Evolutionary conservation across 2,888 invertebrate species (phyloP).

Genomic region (Papilio demoleus): DNA sequence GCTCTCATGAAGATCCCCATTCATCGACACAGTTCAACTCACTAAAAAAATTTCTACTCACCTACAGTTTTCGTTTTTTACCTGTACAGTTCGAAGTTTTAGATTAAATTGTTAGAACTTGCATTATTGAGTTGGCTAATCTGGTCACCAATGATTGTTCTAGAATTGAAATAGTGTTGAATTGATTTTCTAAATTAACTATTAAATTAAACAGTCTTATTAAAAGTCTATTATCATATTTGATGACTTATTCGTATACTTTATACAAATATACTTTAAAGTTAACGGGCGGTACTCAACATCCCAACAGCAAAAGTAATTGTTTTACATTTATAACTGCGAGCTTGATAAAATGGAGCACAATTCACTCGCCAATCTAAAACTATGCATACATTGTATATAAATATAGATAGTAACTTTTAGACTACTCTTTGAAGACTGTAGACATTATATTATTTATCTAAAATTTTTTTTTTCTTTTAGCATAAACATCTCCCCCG

Average conservation of each 20-base stretch:
- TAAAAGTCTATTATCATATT: neutral
- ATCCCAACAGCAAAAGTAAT: constrained; percentile 8
- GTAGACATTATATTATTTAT: neutral
- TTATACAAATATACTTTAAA: constrained; percentile 31
- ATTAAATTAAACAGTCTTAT: neutral
- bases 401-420: neutral
- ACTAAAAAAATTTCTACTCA: no score
- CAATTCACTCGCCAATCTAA: neutral
- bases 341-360: constrained; percentile 5
- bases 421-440: neutral
- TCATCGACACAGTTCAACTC: no score
- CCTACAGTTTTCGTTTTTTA: no score
- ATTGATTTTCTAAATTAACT: no score
- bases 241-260: neutral
- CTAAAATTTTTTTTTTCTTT: constrained; percentile 67
- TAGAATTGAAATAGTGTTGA: no score
- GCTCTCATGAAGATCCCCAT: no score
- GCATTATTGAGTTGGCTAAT: no score
- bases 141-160: no score
- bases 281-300: constrained; percentile 1
- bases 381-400: neutral
- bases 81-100: no score
- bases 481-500: constrained; percentile 50
- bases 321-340: constrained; percentile 19
- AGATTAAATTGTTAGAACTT: no score